Percentiles rank a stretch among this genome's conserved stretches.
phyloP scores from a whole-genome alignment of 1,140 invertebrate species.

The Drosophila kepulauana region DNA sequence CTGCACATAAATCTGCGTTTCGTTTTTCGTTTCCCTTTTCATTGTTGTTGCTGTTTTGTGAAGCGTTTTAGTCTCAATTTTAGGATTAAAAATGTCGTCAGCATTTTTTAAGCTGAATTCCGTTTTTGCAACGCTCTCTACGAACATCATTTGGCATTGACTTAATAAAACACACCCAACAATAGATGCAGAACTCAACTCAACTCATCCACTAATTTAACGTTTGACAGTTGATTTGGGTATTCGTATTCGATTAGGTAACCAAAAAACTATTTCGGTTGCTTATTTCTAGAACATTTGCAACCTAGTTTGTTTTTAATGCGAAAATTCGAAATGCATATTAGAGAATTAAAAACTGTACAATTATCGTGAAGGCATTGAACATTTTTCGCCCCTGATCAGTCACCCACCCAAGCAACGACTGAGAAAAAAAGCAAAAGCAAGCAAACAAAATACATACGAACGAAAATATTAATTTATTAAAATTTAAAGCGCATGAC shows the following conservation, averaged over 20 bases:
- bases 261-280: slow-evolving; percentile 31
- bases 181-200: slow-evolving; percentile 2
- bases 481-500: slow-evolving; percentile 79
- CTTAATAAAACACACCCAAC: slow-evolving; percentile 52
- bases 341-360: slow-evolving; percentile 3
- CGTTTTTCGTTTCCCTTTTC: background rate
- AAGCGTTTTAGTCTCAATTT: slow-evolving; percentile 74
- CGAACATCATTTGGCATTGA: slow-evolving; percentile 66
- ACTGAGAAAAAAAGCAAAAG: slow-evolving; percentile 24
- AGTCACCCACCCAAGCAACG: slow-evolving; percentile 54
- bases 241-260: slow-evolving; percentile 58
- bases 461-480: slow-evolving; percentile 72
- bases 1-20: slow-evolving; percentile 50
- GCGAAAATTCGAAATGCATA: background rate
- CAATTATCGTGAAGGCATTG: slow-evolving; percentile 25
- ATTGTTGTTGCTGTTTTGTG: slow-evolving; percentile 15
- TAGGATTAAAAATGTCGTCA: slow-evolving; percentile 83
- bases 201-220: slow-evolving; percentile 51
- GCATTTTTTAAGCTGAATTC: slow-evolving; percentile 77
- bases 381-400: slow-evolving; percentile 34
- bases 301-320: background rate
- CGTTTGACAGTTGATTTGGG: slow-evolving; percentile 77
- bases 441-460: slow-evolving; percentile 5
- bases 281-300: slow-evolving; percentile 7
- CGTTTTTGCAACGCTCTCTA: slow-evolving; percentile 27